Percentiles rank a stretch among this genome's conserved stretches.
Conservation (phyloP, 2,113 vertebrate species). For the Eulemur rufifrons region DNA sequence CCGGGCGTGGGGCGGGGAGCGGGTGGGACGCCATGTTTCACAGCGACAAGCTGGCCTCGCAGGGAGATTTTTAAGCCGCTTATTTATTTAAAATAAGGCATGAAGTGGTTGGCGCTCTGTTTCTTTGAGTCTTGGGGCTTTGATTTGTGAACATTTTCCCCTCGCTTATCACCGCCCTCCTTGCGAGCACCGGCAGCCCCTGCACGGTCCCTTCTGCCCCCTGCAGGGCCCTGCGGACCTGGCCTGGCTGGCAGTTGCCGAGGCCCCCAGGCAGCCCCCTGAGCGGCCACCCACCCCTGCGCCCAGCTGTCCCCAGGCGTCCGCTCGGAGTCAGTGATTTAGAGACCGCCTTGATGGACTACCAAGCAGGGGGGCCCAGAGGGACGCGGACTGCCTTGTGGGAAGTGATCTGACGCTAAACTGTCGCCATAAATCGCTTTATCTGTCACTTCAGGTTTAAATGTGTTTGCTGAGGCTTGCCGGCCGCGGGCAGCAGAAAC, state of each 20-base stretch:
- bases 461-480: slow-evolving; percentile 68
- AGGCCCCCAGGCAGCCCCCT: neutral
- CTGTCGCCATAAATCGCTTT: slow-evolving; percentile 78
- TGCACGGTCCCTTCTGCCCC: neutral
- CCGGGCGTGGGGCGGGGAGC: rapidly evolving
- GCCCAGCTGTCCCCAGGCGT: neutral
- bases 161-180: neutral
- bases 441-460: slow-evolving; percentile 77
- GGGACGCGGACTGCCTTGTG: slow-evolving; percentile 62
- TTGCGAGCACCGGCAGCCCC: neutral
- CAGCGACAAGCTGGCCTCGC: neutral
- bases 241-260: neutral
- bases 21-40: neutral
- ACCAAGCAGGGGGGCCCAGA: slow-evolving; percentile 48
- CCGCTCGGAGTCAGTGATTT: slow-evolving; percentile 10
- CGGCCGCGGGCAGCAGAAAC: neutral
- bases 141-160: slow-evolving; percentile 38
- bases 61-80: slow-evolving; percentile 49
- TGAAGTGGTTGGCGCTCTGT: slow-evolving; percentile 14
- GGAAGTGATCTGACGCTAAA: slow-evolving; percentile 76
- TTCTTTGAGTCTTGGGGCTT: slow-evolving; percentile 26
- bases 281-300: neutral
- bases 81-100: slow-evolving; percentile 65
- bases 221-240: neutral
- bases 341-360: slow-evolving; percentile 72